These are phyloP conservation scores for Drosophila lini DNA, from an alignment of 1,140 invertebrate species.

Conservation along the genomic window DNA sequence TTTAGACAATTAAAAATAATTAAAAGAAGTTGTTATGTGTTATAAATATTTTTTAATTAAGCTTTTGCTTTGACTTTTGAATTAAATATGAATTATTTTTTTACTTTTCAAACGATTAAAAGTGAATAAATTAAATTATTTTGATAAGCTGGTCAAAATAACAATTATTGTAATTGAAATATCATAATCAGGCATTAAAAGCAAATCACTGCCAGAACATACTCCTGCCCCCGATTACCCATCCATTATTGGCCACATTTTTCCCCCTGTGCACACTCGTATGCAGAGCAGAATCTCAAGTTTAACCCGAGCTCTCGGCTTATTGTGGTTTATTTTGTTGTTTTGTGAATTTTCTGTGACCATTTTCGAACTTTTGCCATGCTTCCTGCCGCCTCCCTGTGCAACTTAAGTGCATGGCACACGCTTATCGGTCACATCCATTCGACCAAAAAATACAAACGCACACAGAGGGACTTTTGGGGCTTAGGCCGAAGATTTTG, in stretches of 20 bases:
- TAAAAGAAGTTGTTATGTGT: neutral
- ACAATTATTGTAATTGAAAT: neutral
- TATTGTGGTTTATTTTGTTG: constrained; percentile 67
- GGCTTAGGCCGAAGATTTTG: constrained; percentile 74
- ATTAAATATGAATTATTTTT: too few relatives aligned
- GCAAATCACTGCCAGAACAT: neutral
- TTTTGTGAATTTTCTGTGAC: constrained; percentile 52
- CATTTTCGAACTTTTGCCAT: constrained; percentile 69
- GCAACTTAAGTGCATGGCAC: constrained; percentile 78
- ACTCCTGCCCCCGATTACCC: neutral
- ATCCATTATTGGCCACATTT: constrained; percentile 6
- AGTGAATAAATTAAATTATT: neutral
- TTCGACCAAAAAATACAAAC: constrained; percentile 30
- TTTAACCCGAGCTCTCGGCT: constrained; percentile 48
- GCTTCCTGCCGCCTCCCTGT: constrained; percentile 40
- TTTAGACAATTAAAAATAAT: neutral
- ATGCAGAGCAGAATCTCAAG: constrained; percentile 37
- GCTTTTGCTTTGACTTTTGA: too few relatives aligned
- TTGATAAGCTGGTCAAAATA: neutral
- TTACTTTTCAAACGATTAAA: neutral
- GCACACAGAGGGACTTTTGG: constrained; percentile 58
- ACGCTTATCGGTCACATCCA: constrained; percentile 79
- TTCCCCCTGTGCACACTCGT: constrained; percentile 18
- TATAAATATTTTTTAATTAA: neutral
- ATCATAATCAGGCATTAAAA: neutral